phyloP scores from a whole-genome alignment of 2,888 invertebrate species.

The Dynastes maya region DNA sequence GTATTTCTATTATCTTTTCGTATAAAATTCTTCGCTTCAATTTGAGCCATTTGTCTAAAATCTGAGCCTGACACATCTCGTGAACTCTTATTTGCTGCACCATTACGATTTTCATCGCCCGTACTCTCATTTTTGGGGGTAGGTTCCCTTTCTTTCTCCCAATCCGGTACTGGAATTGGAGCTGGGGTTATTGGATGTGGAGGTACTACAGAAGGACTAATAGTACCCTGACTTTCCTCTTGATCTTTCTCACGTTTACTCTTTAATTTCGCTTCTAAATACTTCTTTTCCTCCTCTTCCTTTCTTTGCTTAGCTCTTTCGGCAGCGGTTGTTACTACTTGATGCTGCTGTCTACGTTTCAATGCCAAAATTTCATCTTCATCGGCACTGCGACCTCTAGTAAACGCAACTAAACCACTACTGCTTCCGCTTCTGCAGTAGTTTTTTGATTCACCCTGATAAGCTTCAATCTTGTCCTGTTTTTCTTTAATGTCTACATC shows the following conservation, averaged over 20 bases:
- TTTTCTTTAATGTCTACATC: slow-evolving; percentile 53
- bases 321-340: slow-evolving; percentile 84
- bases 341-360: slow-evolving; percentile 80
- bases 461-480: slow-evolving; percentile 62
- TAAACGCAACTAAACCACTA: slow-evolving; percentile 63
- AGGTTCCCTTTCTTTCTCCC: slow-evolving; percentile 71
- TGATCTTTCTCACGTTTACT: slow-evolving; percentile 73
- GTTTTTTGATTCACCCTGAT: slow-evolving; percentile 51
- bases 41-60: slow-evolving; percentile 68
- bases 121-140: slow-evolving; percentile 13
- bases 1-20: slow-evolving; percentile 66
- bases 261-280: slow-evolving; percentile 78
- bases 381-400: slow-evolving; percentile 58
- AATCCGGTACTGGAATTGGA: slow-evolving; percentile 72
- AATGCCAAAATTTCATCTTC: slow-evolving; percentile 81
- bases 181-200: slow-evolving; percentile 69
- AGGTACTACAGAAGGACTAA: slow-evolving; percentile 68
- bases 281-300: slow-evolving; percentile 90
- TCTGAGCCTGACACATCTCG: slow-evolving; percentile 54
- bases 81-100: slow-evolving; percentile 43
- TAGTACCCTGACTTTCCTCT: slow-evolving; percentile 69
- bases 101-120: slow-evolving; percentile 42
- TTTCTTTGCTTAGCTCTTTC: slow-evolving; percentile 89
- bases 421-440: slow-evolving; percentile 52
- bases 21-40: slow-evolving; percentile 68